A percentile compares a stretch with the other conserved stretches of the same genome.
Evolutionary conservation across 2,888 invertebrate genomes (phyloP).

Genomic region (Herminia tarsipennalis): DNA sequence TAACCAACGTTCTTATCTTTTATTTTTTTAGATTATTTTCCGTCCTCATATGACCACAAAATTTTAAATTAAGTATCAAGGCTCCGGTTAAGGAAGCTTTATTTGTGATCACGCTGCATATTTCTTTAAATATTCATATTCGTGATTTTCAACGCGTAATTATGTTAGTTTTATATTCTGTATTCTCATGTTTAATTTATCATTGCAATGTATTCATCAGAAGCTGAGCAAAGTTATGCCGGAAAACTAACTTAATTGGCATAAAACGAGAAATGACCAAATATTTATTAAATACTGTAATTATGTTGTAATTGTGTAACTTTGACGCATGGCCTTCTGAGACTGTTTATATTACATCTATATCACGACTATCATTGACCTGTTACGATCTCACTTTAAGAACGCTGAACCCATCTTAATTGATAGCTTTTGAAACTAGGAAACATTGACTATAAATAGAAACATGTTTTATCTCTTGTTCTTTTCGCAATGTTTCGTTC

Average conservation of each 20-base stretch:
- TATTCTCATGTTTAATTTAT: conserved; percentile 39
- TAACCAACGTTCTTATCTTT: too few relatives aligned
- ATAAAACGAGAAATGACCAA: conserved; percentile 21
- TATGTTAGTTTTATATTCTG: conserved; percentile 37
- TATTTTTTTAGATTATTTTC: conserved; percentile 24
- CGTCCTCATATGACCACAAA: conserved; percentile 33
- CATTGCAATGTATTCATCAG: conserved; percentile 39
- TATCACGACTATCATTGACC: conserved; percentile 1
- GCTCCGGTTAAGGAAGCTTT: conserved; percentile 50
- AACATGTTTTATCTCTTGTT: too few relatives aligned
- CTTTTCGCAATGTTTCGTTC: too few relatives aligned
- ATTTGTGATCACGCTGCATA: conserved; percentile 47
- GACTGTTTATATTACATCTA: background rate
- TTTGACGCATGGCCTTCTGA: conserved; percentile 7
- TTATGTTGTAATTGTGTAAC: conserved; percentile 12
- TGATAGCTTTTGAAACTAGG: too few relatives aligned
- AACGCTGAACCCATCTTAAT: too few relatives aligned
- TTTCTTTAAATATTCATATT: conserved; percentile 46
- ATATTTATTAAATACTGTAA: conserved; percentile 15
- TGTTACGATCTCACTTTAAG: too few relatives aligned
- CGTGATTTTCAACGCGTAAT: conserved; percentile 48
- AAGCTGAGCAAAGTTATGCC: conserved; percentile 41
- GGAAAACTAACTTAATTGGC: conserved; percentile 42
- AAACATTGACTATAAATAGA: too few relatives aligned
- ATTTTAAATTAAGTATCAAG: conserved; percentile 48